Percentiles rank a stretch among this genome's conserved stretches.
These are phyloP conservation scores for Ambastaia sidthimunki DNA, from an alignment of 2,797 vertebrate genomes.

Conservation along the genomic window DNA sequence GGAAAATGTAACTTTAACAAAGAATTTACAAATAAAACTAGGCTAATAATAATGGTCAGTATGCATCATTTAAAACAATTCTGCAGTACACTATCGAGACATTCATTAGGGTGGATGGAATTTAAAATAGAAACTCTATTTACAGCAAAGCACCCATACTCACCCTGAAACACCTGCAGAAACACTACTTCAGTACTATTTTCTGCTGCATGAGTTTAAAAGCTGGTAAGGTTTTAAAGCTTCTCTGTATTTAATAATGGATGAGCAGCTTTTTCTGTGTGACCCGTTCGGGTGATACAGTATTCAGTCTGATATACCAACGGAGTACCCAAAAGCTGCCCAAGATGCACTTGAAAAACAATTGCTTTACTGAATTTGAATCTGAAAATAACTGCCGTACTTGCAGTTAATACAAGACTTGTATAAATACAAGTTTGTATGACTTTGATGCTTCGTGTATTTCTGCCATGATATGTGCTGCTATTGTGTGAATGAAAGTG, in stretches of 20 bases:
- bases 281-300: constrained; percentile 2
- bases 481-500: not conserved
- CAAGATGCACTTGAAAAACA: constrained; percentile 1
- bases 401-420: not conserved
- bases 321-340: constrained; percentile 2
- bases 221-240: constrained; percentile 12
- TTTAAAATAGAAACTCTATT: not conserved
- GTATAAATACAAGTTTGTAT: not conserved
- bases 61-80: no score
- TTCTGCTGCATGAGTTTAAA: constrained; percentile 36
- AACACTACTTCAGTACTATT: constrained; percentile 7
- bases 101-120: not conserved
- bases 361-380: no score
- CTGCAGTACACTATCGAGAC: not conserved
- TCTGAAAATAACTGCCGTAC: not conserved
- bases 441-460: not conserved
- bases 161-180: constrained; percentile 13
- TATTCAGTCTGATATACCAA: constrained; percentile 1
- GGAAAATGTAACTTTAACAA: no score
- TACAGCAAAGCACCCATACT: constrained; percentile 10
- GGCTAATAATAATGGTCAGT: no score
- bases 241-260: constrained; percentile 21
- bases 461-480: not conserved
- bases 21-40: no score
- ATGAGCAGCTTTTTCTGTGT: constrained; percentile 18